Conservation (phyloP, 30 jellyfish, hydroid and myxozoan species). For the Chrysaora quinquecirrha region DNA sequence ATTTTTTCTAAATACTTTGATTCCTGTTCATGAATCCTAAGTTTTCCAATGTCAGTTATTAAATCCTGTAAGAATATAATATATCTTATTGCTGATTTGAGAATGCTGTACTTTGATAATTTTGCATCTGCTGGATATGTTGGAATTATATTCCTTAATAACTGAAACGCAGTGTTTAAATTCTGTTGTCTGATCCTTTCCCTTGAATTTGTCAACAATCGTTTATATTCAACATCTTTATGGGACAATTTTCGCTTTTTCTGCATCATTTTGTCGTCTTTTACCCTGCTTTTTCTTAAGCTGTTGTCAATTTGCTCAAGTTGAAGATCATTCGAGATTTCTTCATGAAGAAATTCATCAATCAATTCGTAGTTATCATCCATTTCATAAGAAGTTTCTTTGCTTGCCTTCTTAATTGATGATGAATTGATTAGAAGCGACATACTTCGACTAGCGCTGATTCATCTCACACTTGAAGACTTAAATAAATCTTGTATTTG, state of each 20-base stretch:
- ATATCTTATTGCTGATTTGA: conserved; percentile 53
- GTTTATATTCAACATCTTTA: conserved; percentile 30
- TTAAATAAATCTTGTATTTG: too few relatives aligned
- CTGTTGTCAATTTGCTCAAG: too few relatives aligned
- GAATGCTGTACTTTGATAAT: conserved; percentile 45
- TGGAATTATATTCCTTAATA: conserved; percentile 42
- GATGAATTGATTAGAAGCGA: too few relatives aligned
- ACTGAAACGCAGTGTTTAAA: conserved; percentile 53
- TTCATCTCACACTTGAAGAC: too few relatives aligned
- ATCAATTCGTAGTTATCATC: too few relatives aligned
- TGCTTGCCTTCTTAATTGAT: too few relatives aligned
- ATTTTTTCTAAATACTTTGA: neutral
- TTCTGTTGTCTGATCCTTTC: conserved; percentile 50
- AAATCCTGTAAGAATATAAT: conserved; percentile 41
- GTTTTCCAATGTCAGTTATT: conserved; percentile 19
- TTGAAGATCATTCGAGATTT: too few relatives aligned
- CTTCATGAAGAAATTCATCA: too few relatives aligned
- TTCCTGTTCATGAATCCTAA: too few relatives aligned
- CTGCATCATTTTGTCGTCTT: neutral
- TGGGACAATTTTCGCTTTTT: neutral
- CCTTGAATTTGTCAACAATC: conserved; percentile 41
- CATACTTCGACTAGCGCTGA: too few relatives aligned
- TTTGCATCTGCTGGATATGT: conserved; percentile 41
- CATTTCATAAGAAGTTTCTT: too few relatives aligned
- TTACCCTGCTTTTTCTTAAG: too few relatives aligned